Evolutionary conservation across 1,140 invertebrate genomes (phyloP), one percentile per base, ranked within the genome.

Genomic region (Cotesia vestalis): DNA sequence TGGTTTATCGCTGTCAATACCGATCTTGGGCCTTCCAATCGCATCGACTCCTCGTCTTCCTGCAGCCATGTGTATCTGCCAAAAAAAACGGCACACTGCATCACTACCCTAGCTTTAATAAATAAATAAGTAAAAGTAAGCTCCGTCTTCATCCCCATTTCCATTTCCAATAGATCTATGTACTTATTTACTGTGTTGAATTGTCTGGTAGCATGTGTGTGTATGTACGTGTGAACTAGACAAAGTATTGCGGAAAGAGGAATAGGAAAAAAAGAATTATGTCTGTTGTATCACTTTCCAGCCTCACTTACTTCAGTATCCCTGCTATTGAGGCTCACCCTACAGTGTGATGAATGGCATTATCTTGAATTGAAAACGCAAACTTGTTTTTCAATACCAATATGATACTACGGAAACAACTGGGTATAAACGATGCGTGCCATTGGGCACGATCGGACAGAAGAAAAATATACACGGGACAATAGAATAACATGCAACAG

Each of bases 11-110:
- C 68, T 1, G 85, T 79, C 63, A 86, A 57, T 1, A 89, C 83
- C 5, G 88, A 83, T 81, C 90, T 90, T 74, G 91, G 91, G 87
- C 90, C 89, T 80, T 93, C 92, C 88, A 93, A 88, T 80, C 90
- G 89, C 69, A 89, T 89, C 70, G 89, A 89, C 80, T 93, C 92
- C 79, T 93, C 92, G 83, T 93, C 92, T 71, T 93, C 91, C 35
- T 90, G 89, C 83, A 93, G 89, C 91, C 92, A 94, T 46, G 90
- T 90, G 84, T 93, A 94, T 69, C 85, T 86, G 20, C 20, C 61
- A 69, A 12, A 52, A 52, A 61, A 61, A 69, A 67, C 20, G 64
- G 71, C 38, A n/a, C 27, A 55, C 4, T 64, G 9, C 12, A 14
- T 46, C 6, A 55, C 12, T 27, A 27, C 27, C 27, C 1, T 27